These are phyloP conservation scores for Microctenopoma stevenorrisi DNA, from an alignment of 2,797 vertebrate genomes.

Conservation along the genomic window DNA sequence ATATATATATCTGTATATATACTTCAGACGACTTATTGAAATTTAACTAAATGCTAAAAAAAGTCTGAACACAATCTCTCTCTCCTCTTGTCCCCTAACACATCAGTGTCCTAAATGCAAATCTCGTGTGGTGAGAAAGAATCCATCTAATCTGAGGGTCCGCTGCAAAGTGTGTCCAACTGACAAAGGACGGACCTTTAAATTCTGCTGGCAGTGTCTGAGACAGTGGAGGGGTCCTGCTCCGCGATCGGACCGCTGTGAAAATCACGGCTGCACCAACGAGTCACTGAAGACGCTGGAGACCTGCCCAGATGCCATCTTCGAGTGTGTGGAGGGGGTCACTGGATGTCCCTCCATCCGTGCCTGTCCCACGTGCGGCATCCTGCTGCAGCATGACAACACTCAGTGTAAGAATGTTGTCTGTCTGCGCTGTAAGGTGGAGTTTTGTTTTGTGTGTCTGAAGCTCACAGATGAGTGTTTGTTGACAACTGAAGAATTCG, in stretches of 20 bases:
- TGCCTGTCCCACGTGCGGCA: constrained; percentile 47
- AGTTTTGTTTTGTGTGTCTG: constrained; percentile 71
- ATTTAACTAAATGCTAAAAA: no score
- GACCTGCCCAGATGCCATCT: constrained; percentile 29
- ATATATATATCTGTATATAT: no score
- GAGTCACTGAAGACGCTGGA: constrained; percentile 23
- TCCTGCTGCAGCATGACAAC: constrained; percentile 39
- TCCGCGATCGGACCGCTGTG: not conserved
- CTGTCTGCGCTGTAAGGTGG: constrained; percentile 33
- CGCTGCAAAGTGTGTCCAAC: constrained; percentile 21
- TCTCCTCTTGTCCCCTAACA: accelerated
- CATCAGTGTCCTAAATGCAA: constrained; percentile 61
- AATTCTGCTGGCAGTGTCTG: constrained; percentile 73
- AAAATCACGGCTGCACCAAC: not conserved
- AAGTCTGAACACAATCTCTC: no score
- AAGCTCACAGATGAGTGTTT: constrained; percentile 12
- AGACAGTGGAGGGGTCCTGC: constrained; percentile 39
- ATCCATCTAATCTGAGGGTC: constrained; percentile 17
- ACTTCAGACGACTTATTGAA: no score
- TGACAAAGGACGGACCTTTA: not conserved
- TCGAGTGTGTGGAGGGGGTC: constrained; percentile 33
- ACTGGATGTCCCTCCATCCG: constrained; percentile 11
- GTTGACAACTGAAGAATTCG: not conserved
- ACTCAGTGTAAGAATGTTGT: constrained; percentile 8
- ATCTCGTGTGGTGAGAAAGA: not conserved